Percentiles rank a stretch among this genome's conserved stretches.
These are phyloP conservation scores for Corythornis leucogaster DNA, from an alignment of 2,797 vertebrate species.

Conservation along the genomic window DNA sequence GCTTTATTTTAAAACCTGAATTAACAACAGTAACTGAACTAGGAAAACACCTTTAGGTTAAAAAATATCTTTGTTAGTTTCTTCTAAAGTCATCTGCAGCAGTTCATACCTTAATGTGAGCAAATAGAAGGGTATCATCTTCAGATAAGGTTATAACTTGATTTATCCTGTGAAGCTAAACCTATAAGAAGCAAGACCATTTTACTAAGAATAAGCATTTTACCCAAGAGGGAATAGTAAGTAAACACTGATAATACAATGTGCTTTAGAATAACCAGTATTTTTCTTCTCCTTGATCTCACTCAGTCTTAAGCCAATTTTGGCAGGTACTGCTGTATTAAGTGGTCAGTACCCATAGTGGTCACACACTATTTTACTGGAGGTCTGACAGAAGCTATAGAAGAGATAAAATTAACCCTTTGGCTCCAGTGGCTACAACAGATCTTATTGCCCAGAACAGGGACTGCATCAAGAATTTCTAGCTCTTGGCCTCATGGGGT, in stretches of 20 bases:
- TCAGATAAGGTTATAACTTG: constrained; percentile 12
- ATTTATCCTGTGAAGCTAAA: constrained; percentile 6
- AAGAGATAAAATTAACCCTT: constrained; percentile 64
- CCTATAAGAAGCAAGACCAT: constrained; percentile 9
- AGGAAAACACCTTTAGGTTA: background rate
- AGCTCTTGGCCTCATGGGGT: constrained; percentile 47
- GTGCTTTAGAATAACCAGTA: constrained; percentile 50
- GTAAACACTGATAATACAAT: constrained; percentile 42
- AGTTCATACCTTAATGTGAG: background rate
- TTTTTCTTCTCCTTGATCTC: constrained; percentile 69
- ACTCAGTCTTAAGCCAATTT: constrained; percentile 70
- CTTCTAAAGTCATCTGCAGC: background rate
- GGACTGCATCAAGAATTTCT: constrained; percentile 38
- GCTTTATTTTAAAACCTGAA: background rate
- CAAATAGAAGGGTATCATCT: background rate
- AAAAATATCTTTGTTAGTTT: background rate
- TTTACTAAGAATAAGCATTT: constrained; percentile 54
- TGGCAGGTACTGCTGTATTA: constrained; percentile 67
- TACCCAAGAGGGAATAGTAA: constrained; percentile 42
- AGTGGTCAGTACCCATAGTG: constrained; percentile 80
- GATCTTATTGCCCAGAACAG: background rate
- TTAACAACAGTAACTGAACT: background rate
- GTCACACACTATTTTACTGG: constrained; percentile 84
- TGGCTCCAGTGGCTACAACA: background rate
- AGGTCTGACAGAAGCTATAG: constrained; percentile 69